phyloP scores from a whole-genome alignment of 2,797 vertebrate species.

The Muscicapa comitata region DNA sequence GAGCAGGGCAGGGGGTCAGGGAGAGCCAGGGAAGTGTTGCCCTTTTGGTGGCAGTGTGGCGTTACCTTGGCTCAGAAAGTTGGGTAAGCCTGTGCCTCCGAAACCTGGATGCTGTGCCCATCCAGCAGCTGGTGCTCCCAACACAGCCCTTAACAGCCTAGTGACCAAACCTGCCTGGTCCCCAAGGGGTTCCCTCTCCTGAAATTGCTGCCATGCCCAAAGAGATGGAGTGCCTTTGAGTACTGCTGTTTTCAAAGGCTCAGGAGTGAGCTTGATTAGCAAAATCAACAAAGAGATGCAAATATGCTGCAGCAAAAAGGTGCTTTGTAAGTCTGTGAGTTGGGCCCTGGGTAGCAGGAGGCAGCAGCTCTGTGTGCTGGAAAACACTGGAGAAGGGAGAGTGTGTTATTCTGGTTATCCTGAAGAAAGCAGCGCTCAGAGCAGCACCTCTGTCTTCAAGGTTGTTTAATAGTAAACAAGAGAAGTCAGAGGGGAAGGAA shows the following conservation, averaged over 20 bases:
- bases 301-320: not conserved
- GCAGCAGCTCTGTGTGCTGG: not conserved
- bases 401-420: not conserved
- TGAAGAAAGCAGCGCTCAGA: constrained; percentile 4
- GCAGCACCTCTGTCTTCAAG: not conserved
- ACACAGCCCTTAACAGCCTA: not conserved
- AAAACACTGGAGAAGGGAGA: not conserved
- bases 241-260: constrained; percentile 10
- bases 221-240: not conserved
- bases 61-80: constrained; percentile 5
- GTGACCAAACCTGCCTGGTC: not conserved
- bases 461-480: constrained; percentile 35
- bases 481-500: not conserved
- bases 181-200: not conserved
- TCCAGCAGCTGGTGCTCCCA: not conserved
- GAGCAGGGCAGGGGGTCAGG: not conserved
- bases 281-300: constrained; percentile 57
- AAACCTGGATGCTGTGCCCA: not conserved
- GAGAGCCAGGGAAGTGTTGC: not conserved
- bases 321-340: not conserved
- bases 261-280: constrained; percentile 21
- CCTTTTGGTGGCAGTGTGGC: constrained; percentile 62
- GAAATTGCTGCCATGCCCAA: not conserved
- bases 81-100: not conserved
- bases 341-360: not conserved